Base-by-base conservation (phyloP, 2,113 vertebrate species). In the Psephotus haematonotus region DNA sequence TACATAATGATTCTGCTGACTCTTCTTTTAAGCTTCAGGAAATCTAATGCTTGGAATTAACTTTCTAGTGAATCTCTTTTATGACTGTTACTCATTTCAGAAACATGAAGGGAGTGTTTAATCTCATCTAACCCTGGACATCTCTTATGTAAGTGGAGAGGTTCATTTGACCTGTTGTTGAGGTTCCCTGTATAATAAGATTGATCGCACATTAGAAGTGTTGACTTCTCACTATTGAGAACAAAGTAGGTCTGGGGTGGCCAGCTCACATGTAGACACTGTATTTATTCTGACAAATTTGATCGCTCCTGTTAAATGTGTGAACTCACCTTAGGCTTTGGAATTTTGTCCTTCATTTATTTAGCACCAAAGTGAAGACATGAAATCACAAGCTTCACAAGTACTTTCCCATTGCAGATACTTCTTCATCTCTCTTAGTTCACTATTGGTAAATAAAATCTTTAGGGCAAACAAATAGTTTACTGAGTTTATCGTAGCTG, bases 1-100 rank as follows among this genome's bases (percentile, higher is more conserved):
- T 96, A 69, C 57, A 65, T 93, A 96, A 96, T 57, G 72, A 65
- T 88, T 91, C 77, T 91, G 25, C 62, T 84, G 80, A 70, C 43
- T 92, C 39, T 69, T 79, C 49, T 81, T 67, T 82, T 79, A 85
- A 83, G 57, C 76, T 91, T 96, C 69, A 84, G 69, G 33, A 88
- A 72, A 83, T 52, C 65, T 72, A 71, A 77, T 82, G 28, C 35
- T 82, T 72, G 31, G 44, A 79, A 80, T 18, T 75, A 78, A 86
- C 52, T 78, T 88, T 88, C n/a, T 86, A 2, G 52, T n/a, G 13
- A 24, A 83, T 71, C 31, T 94, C 1, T 81, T 77, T 68, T 49
- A 28, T 44, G 57, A 63, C 31, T 68, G 4, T 71, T 69, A 57
- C 19, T 57, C 92, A 76, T 72, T 72, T 74, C 33, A 86, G 93